A percentile compares a stretch with the other conserved stretches of the same genome.
These are phyloP conservation scores for Limnephilus marmoratus DNA, from an alignment of 2,888 invertebrate genomes.

Conservation along the genomic window DNA sequence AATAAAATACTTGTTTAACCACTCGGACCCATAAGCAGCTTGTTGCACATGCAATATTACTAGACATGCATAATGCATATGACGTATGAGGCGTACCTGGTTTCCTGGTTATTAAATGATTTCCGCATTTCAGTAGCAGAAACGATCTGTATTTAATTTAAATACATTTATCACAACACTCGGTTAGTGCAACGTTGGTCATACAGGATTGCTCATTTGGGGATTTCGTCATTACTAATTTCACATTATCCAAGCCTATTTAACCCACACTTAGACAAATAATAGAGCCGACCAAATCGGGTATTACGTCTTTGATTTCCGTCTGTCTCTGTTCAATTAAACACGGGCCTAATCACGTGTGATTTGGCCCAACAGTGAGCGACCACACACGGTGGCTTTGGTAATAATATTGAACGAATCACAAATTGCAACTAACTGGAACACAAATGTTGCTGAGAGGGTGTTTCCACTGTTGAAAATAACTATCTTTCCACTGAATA, in stretches of 20 bases:
- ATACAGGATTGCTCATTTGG: neutral
- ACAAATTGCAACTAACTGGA: neutral
- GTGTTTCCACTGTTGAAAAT: neutral
- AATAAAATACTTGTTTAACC: too few species aligned
- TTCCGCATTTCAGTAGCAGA: too few species aligned
- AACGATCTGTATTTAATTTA: neutral
- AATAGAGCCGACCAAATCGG: neutral
- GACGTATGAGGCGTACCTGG: too few species aligned
- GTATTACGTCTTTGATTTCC: neutral
- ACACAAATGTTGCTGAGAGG: neutral
- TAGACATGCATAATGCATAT: too few species aligned
- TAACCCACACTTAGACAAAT: neutral
- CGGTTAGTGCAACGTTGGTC: neutral
- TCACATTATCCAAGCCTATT: neutral
- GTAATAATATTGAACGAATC: conserved; percentile 55
- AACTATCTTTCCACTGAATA: too few species aligned
- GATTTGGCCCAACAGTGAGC: conserved; percentile 29
- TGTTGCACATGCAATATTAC: too few species aligned
- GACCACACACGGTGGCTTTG: conserved; percentile 32
- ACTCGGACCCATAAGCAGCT: too few species aligned
- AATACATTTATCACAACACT: neutral
- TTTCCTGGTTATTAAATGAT: too few species aligned
- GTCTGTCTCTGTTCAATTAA: neutral
- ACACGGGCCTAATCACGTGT: conserved; percentile 30
- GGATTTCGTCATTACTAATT: neutral